These are phyloP conservation scores for Hemiprocne comata DNA, from an alignment of 2,113 vertebrate species.

Conservation along the genomic window DNA sequence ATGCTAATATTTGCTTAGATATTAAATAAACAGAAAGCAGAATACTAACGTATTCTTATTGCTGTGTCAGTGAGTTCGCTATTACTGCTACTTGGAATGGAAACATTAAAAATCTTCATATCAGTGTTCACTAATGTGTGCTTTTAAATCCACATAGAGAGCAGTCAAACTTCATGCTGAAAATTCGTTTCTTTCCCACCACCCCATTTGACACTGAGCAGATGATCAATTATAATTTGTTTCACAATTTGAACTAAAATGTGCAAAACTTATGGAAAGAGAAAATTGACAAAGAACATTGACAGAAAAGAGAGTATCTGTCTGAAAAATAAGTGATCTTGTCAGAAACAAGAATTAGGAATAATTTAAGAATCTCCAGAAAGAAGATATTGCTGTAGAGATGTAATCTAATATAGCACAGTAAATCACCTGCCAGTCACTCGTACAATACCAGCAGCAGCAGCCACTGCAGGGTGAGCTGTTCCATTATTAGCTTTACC, in stretches of 20 bases:
- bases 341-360: conserved; percentile 43
- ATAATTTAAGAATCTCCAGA: conserved; percentile 46
- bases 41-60: neutral
- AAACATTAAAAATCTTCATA: conserved; percentile 18
- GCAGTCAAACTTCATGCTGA: neutral
- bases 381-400: conserved; percentile 22
- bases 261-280: neutral
- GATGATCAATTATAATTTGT: conserved; percentile 22
- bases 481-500: neutral
- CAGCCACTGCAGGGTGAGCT: neutral
- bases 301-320: neutral
- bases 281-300: neutral
- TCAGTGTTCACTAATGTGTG: neutral
- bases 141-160: neutral
- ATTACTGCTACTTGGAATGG: neutral
- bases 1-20: neutral
- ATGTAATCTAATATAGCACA: neutral
- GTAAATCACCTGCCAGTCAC: conserved; percentile 48
- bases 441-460: neutral
- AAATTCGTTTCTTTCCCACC: conserved; percentile 9
- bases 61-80: neutral
- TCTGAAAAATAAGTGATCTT: conserved; percentile 33
- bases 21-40: conserved; percentile 14
- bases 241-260: conserved; percentile 20
- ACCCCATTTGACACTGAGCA: neutral